phyloP scores from a whole-genome alignment of 2,797 vertebrate genomes.

The Cuculus canorus region DNA sequence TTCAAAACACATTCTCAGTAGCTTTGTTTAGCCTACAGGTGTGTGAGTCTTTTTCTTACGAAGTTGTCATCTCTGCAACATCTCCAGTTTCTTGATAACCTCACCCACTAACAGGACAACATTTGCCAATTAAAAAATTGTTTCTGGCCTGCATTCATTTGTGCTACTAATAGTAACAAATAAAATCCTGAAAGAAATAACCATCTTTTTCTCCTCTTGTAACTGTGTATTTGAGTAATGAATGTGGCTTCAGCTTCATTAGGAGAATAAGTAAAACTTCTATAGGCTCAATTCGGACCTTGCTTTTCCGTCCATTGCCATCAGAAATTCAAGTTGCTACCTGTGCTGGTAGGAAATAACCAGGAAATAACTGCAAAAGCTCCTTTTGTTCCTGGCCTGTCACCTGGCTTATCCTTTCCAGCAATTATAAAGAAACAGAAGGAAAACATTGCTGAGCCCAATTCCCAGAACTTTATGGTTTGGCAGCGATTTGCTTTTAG shows the following conservation, averaged over 20 bases:
- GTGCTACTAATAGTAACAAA: not conserved
- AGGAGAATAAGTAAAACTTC: not conserved
- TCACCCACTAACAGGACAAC: not conserved
- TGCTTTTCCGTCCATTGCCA: not conserved
- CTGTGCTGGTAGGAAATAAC: not conserved
- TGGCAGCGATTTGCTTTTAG: slow-evolving; percentile 6
- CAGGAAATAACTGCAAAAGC: not conserved
- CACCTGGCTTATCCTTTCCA: not conserved
- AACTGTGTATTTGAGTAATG: not conserved
- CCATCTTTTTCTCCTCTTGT: not conserved
- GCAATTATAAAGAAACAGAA: not conserved
- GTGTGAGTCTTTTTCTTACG: not conserved
- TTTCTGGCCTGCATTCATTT: not conserved
- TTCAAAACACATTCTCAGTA: not conserved
- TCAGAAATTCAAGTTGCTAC: not conserved
- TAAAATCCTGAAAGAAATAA: not conserved
- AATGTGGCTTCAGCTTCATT: not conserved
- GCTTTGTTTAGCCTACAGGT: not conserved
- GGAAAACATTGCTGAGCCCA: not conserved
- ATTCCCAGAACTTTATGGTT: not conserved
- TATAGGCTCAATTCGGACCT: not conserved
- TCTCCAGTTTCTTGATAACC: not conserved
- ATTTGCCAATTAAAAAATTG: not conserved
- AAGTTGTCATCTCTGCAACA: not conserved
- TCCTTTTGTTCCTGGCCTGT: not conserved